Base-by-base conservation (phyloP, 1,140 invertebrate species). In the Danaus plexippus region DNA sequence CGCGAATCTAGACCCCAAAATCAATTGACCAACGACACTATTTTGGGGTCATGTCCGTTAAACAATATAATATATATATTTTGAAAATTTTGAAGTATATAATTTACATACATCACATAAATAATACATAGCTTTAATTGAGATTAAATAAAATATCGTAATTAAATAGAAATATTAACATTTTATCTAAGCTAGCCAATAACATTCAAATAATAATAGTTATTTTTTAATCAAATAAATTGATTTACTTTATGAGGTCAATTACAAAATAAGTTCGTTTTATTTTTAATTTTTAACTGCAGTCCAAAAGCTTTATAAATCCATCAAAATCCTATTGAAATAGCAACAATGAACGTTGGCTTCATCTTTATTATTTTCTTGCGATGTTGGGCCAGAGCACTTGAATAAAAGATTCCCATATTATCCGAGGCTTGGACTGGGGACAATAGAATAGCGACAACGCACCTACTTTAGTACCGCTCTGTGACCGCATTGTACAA, bases 351-450 rank as follows among this genome's bases (percentile, higher is more conserved):
- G 79, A 79, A 67, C 69, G 74, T 75, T 77, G 73, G 73, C 71
- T 85, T 67, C 77, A 77, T 80, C 73, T 80, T 76, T 77, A 70
- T 80, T 84, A 80, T 80, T 83, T 78, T 75, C 74, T 82, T 80
- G 71, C 61, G 71, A 70, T 64, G 70, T 76, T 78, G 74, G 78
- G 69, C 69, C 71, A 75, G 71, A 69, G 78, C 75, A 84, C 77
- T 81, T 86, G 81, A 86, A 86, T 86, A 85, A 85, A 85, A 86
- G 81, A 86, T 86, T 80, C 71, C 74, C 79, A 77, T 77, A 82
- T 85, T 81, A 83, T 84, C 69, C 77, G 65, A 58, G 64, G 60
- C 73, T 73, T 59, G 66, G 54, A 55, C 64, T 42, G 61, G 73
- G 64, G 66, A 85, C 80, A 85, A 85, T 85, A 54, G 77, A 64